phyloP scores from a whole-genome alignment of 2,888 invertebrate species.

The Sclerodermus sp. region DNA sequence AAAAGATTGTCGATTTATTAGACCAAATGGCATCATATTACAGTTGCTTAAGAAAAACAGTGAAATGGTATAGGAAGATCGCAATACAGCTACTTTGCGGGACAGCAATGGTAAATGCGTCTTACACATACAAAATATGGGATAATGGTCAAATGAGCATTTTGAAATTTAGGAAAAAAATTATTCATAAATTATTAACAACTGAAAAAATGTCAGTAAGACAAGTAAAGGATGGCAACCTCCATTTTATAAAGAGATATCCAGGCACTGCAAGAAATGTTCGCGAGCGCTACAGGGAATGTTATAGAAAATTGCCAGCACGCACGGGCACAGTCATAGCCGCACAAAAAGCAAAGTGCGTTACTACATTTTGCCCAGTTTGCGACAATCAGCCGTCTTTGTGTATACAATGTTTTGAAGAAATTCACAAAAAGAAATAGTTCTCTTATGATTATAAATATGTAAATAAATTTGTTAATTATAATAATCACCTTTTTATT shows the following conservation, averaged over 20 bases:
- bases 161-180: conserved; percentile 10
- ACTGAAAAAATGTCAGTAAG: no score
- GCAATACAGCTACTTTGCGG: conserved; percentile 13
- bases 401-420: no score
- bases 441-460: no score
- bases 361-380: no score
- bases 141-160: conserved; percentile 7
- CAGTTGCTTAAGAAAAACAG: conserved; percentile 11
- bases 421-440: no score
- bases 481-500: no score
- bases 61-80: no score
- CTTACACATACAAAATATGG: conserved; percentile 11
- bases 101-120: conserved; percentile 10
- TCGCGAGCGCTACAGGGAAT: conserved; percentile 12
- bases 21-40: conserved; percentile 14
- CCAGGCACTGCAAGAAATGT: conserved; percentile 8
- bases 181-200: conserved; percentile 6
- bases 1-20: conserved; percentile 10
- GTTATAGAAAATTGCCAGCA: conserved; percentile 11
- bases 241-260: conserved; percentile 9
- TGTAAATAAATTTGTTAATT: no score
- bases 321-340: conserved; percentile 2
- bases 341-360: no score
- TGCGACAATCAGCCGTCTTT: no score
- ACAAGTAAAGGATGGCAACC: not conserved